A percentile compares a stretch with the other conserved stretches of the same genome.
Conservation (phyloP, 2,888 invertebrate species). For the Agapetus fuscipes region DNA sequence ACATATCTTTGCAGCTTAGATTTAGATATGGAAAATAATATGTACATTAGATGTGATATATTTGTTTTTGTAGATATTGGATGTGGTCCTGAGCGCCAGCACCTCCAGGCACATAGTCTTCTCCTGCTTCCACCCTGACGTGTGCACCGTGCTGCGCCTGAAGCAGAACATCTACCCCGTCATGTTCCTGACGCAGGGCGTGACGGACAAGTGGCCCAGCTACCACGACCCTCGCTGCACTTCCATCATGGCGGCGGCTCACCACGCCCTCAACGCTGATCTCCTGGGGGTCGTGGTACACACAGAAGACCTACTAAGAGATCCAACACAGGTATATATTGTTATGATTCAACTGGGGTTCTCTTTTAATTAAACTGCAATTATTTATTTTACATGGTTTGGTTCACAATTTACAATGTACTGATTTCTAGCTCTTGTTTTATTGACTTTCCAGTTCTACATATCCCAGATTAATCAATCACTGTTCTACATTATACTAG, state of each 20-base stretch:
- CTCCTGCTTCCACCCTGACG: constrained; percentile 93
- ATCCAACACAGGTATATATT: constrained; percentile 61
- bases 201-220: constrained; percentile 53
- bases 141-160: constrained; percentile 83
- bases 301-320: constrained; percentile 81
- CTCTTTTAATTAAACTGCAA: neutral
- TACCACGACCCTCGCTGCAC: constrained; percentile 80
- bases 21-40: too few relatives aligned
- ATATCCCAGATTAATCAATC: too few relatives aligned
- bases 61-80: too few relatives aligned
- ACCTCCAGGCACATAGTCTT: constrained; percentile 79
- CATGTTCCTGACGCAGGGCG: constrained; percentile 72
- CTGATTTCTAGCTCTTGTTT: too few relatives aligned
- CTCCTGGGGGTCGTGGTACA: constrained; percentile 87
- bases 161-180: constrained; percentile 98
- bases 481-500: too few relatives aligned
- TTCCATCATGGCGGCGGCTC: constrained; percentile 70
- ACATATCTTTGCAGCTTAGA: too few relatives aligned
- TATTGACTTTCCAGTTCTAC: too few relatives aligned
- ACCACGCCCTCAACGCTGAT: constrained; percentile 71
- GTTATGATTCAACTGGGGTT: too few relatives aligned
- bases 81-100: constrained; percentile 72
- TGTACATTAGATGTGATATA: too few relatives aligned
- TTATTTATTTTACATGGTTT: constrained; percentile 4
- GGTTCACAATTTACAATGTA: too few relatives aligned